Conservation (phyloP, 2,797 vertebrate species). For the Pseudochromis fuscus region DNA sequence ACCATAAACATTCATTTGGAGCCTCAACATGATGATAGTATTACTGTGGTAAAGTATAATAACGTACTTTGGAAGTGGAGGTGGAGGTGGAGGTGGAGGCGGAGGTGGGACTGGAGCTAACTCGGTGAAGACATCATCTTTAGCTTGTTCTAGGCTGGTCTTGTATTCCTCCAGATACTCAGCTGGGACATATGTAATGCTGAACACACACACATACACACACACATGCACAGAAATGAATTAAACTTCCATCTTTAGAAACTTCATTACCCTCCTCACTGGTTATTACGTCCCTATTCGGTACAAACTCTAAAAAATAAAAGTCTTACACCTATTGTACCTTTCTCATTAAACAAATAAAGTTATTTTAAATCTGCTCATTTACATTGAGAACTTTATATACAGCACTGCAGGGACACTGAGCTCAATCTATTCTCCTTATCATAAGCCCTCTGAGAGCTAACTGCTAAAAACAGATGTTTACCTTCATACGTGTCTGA, state of each 20-base stretch:
- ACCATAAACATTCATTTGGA: no score
- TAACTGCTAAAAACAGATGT: slow-evolving; percentile 61
- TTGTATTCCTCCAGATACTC: slow-evolving; percentile 95
- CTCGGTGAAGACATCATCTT: slow-evolving; percentile 75
- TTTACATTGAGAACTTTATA: slow-evolving; percentile 49
- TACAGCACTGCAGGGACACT: slow-evolving; percentile 28
- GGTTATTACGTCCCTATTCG: slow-evolving; percentile 20
- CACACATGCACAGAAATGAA: slow-evolving; percentile 32
- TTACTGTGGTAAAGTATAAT: background rate
- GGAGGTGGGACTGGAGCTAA: slow-evolving; percentile 26
- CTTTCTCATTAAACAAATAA: slow-evolving; percentile 16
- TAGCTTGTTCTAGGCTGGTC: slow-evolving; percentile 80
- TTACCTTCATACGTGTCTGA: slow-evolving; percentile 56
- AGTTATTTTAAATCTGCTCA: slow-evolving; percentile 33
- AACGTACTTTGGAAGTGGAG: slow-evolving; percentile 79
- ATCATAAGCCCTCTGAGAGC: slow-evolving; percentile 27
- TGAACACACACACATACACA: slow-evolving; percentile 78
- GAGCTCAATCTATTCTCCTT: slow-evolving; percentile 34
- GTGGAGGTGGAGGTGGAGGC: slow-evolving; percentile 35
- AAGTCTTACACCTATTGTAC: background rate
- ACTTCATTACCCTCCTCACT: slow-evolving; percentile 15
- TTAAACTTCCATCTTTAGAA: slow-evolving; percentile 37
- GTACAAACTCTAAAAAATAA: slow-evolving; percentile 34
- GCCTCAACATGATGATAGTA: background rate
- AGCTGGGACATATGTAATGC: slow-evolving; percentile 94